Base-by-base conservation (phyloP, 2,888 invertebrate genomes). In the Spodoptera littoralis region DNA sequence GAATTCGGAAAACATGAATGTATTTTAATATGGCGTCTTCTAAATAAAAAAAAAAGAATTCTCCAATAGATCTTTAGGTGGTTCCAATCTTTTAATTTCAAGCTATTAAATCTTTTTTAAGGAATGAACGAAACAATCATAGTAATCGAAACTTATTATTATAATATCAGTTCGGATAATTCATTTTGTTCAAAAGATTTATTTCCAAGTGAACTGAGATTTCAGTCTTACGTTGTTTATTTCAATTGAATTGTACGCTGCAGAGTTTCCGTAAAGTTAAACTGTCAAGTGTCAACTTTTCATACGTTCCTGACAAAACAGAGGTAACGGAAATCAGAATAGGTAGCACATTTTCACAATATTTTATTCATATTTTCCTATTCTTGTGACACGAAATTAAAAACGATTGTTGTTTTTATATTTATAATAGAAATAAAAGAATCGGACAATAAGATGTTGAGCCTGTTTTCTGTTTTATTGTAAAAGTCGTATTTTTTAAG, bases 181-280 rank as follows among this genome's bases (percentile, higher is more conserved):
- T 53, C 22, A 54, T 60, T 66, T 50, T 50, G 49, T 66, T 30
- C 59, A 30, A 18, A 22, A n/a, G 59, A 42, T 47, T 48, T 55
- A 55, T 52, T 67, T 68, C 54, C 30, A 48, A 48, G 30, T 43
- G 41, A 42, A 46, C 18, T 36, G 48, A 56, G 51, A 67, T 68
- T 55, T 30, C 18, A 52, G 68, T 61, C 22, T 61, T 53, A 45
- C 44, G 44, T 41, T 41, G 9, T 52, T 61, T 42, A 52, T 67
- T 68, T 67, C 48, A 44, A 61, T 67, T 68, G 48, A 67, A 68
- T 49, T 50, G 43, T 55, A 69, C 30, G 48, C 42, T 67, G 68
- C 41, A 54, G 27, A 60, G 68, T 50, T 68, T 69, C 52, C 45
- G 51, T 44, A 30, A n/a, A n/a, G n/a, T n/a, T n/a, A n/a, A 52